Base-by-base conservation (phyloP, 1,140 invertebrate genomes). In the Tyrophagus putrescentiae region DNA sequence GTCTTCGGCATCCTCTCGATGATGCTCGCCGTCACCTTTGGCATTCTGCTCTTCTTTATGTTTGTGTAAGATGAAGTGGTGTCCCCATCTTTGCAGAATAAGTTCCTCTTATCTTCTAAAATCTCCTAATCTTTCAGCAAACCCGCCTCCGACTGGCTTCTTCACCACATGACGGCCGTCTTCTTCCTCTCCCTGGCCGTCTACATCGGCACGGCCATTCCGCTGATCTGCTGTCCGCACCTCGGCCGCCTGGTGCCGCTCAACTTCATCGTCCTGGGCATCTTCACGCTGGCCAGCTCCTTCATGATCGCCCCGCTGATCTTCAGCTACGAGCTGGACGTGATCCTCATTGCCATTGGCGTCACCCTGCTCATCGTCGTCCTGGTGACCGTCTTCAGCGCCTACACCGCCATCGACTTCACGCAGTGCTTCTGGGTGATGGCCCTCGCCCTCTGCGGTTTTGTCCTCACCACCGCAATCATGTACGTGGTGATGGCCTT, bases 201-300 rank as follows among this genome's bases (percentile, higher is more conserved):
- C 1, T 54, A 34, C 23, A 3, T 61, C 9, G 50, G 39, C 7
- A 32, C 61, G 13, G 60, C 64, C 42, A 57, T 64, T 27, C 44
- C 57, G n/a, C 81, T 96, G 79, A 81, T 85, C 9, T 97, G 92
- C 69, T 95, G 87, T 73, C 79, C 79, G 39, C 79, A 77, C 68
- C 80, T 94, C 0, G 77, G 90, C 44, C 79, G 91, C 25, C 82
- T 81, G 66, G 78, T 82, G 31, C 93, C 92, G 0, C 81, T 80
- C 69, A 97, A 97, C 71, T 84, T 86, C 68, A 83, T 97, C 44
- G 84, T 93, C 68, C 75, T 97, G 2, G 78, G 75, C 5, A 64
- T 93, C 0, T 95, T 97, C 70, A 72, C 62, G 11, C 11, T 52
- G 18, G 27, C 21, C 59, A 16, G 53, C 42, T 25, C 60, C 13